phyloP scores from a whole-genome alignment of 2,797 vertebrate genomes.

The Melanogrammus aeglefinus region DNA sequence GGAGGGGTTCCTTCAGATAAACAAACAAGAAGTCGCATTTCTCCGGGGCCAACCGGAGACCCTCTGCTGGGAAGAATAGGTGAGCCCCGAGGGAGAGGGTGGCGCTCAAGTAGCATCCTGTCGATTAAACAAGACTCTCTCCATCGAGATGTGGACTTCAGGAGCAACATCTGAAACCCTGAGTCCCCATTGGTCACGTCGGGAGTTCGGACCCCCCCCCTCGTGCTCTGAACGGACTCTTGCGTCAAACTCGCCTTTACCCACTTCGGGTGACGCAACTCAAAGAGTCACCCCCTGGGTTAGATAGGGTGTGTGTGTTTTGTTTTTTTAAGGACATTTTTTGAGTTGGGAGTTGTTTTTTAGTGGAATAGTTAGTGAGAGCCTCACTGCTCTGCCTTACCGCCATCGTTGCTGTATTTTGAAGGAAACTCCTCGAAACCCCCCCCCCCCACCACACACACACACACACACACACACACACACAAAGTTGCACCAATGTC shows the following conservation, averaged over 20 bases:
- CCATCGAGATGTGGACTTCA: background rate
- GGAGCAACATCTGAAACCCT: background rate
- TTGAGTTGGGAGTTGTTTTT: constrained; percentile 1
- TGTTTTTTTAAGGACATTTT: background rate
- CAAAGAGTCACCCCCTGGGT: background rate
- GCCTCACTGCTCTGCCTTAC: constrained; percentile 44
- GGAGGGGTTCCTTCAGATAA: background rate
- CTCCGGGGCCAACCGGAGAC: background rate
- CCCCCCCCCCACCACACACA: too few species aligned
- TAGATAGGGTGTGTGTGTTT: background rate
- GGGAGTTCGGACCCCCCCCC: background rate
- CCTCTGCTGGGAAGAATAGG: background rate
- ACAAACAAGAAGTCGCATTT: constrained; percentile 1
- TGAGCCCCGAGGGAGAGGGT: background rate
- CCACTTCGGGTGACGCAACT: background rate
- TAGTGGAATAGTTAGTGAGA: constrained; percentile 16
- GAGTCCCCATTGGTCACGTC: background rate
- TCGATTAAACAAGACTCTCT: background rate
- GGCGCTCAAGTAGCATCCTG: background rate
- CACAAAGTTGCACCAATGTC: constrained; percentile 60
- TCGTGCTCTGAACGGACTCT: background rate
- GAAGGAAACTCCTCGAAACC: constrained; percentile 34
- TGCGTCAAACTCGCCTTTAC: background rate
- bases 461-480: background rate
- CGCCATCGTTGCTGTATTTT: constrained; percentile 32